These are phyloP conservation scores for Aporophyla lueneburgensis DNA, from an alignment of 2,888 invertebrate species.

Conservation along the genomic window DNA sequence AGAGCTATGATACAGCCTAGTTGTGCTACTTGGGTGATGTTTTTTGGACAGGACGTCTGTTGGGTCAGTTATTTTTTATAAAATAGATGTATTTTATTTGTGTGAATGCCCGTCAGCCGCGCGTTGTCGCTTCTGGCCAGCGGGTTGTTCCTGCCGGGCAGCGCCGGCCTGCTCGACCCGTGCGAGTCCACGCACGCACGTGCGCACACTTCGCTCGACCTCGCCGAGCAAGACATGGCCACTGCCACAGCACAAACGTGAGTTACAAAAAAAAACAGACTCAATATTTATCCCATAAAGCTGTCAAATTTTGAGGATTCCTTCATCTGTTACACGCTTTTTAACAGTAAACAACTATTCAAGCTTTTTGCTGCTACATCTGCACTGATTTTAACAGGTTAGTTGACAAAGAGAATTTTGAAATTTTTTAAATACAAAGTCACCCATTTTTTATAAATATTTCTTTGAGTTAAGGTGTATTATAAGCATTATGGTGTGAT, in stretches of 20 bases:
- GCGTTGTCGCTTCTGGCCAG: conserved; percentile 97
- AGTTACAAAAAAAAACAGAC: conserved; percentile 46
- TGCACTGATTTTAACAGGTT: background rate
- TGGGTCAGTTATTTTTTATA: background rate
- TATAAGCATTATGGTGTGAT: no score
- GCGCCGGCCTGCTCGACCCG: conserved; percentile 97
- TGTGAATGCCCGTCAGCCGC: conserved; percentile 86
- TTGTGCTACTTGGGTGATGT: no score
- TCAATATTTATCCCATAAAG: background rate
- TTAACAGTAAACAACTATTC: background rate
- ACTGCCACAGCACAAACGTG: conserved; percentile 98
- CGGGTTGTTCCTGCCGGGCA: conserved; percentile 98
- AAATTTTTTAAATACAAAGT: no score
- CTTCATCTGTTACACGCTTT: background rate
- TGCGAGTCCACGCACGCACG: conserved; percentile 97
- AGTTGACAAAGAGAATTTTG: no score
- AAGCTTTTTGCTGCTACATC: background rate
- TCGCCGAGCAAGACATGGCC: conserved; percentile 97
- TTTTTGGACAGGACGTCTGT: background rate
- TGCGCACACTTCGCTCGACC: conserved; percentile 96
- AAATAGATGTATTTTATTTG: background rate
- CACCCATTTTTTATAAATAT: no score
- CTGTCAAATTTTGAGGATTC: background rate
- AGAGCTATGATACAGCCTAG: no score
- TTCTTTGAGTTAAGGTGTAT: no score